Percentiles rank a stretch among this genome's conserved stretches.
Evolutionary conservation across 2,113 vertebrate genomes (phyloP).

Genomic region (Psettodes erumei): DNA sequence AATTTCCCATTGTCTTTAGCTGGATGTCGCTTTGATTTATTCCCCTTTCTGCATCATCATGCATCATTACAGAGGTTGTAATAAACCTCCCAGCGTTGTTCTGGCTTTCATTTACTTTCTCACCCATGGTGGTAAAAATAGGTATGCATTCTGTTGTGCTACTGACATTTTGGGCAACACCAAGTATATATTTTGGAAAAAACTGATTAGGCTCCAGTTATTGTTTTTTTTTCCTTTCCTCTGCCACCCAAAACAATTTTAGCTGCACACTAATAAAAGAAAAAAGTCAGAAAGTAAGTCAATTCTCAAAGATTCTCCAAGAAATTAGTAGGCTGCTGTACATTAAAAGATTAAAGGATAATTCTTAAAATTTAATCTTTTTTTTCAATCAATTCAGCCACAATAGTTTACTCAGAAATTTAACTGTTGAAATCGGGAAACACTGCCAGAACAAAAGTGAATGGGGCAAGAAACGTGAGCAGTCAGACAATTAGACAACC

Average conservation of each 20-base stretch:
- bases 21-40: slow-evolving; percentile 65
- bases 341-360: background rate
- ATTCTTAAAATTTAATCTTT: background rate
- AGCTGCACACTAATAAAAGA: slow-evolving; percentile 22
- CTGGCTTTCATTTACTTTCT: slow-evolving; percentile 36
- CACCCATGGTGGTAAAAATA: slow-evolving; percentile 17
- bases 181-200: background rate
- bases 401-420: background rate
- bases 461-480: background rate
- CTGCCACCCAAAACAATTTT: slow-evolving; percentile 18
- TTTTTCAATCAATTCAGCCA: background rate
- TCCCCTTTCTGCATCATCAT: slow-evolving; percentile 54
- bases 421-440: background rate
- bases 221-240: slow-evolving; percentile 35
- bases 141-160: slow-evolving; percentile 7
- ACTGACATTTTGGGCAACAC: slow-evolving; percentile 23
- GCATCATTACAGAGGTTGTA: slow-evolving; percentile 66
- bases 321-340: background rate
- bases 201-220: slow-evolving; percentile 18
- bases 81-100: slow-evolving; percentile 40
- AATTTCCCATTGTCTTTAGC: slow-evolving; percentile 65
- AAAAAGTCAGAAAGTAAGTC: slow-evolving; percentile 8
- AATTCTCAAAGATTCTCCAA: slow-evolving; percentile 6
- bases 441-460: background rate
- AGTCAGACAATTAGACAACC: background rate